Percentiles rank a stretch among this genome's conserved stretches.
These are phyloP conservation scores for Tetragonula carbonaria DNA, from an alignment of 2,888 invertebrate species.

Conservation along the genomic window DNA sequence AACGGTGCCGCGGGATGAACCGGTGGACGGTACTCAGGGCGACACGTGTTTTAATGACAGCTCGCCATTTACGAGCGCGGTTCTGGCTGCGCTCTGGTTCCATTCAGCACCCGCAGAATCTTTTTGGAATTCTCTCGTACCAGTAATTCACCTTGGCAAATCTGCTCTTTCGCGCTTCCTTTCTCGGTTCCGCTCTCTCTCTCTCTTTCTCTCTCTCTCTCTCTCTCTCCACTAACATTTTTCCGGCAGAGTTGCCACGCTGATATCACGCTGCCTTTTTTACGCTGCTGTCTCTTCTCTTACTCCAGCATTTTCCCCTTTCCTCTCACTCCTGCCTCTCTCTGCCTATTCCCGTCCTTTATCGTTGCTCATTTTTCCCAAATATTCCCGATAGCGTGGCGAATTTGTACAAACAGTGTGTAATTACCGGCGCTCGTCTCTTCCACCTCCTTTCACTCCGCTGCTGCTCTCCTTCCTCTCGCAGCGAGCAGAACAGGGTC, in stretches of 20 bases:
- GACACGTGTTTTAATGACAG: constrained; percentile 66
- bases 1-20: constrained; percentile 49
- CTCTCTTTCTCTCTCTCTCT: background rate
- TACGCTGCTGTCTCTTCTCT: background rate
- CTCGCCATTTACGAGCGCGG: constrained; percentile 66
- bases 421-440: constrained; percentile 37
- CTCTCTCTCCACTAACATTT: constrained; percentile 52
- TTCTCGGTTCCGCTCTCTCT: constrained; percentile 48
- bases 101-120: constrained; percentile 31
- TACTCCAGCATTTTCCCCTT: background rate
- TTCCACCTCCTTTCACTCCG: background rate
- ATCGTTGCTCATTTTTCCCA: background rate
- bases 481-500: background rate
- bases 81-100: constrained; percentile 41
- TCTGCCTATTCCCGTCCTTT: background rate
- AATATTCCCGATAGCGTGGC: constrained; percentile 30
- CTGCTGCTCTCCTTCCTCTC: background rate
- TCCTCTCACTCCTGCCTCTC: background rate
- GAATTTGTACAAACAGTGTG: constrained; percentile 18
- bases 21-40: constrained; percentile 48
- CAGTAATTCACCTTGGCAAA: constrained; percentile 67
- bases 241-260: constrained; percentile 38
- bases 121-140: constrained; percentile 49
- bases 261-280: constrained; percentile 49
- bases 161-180: constrained; percentile 58